phyloP scores from a whole-genome alignment of 2,888 invertebrate species.

The Drosophila limbata region DNA sequence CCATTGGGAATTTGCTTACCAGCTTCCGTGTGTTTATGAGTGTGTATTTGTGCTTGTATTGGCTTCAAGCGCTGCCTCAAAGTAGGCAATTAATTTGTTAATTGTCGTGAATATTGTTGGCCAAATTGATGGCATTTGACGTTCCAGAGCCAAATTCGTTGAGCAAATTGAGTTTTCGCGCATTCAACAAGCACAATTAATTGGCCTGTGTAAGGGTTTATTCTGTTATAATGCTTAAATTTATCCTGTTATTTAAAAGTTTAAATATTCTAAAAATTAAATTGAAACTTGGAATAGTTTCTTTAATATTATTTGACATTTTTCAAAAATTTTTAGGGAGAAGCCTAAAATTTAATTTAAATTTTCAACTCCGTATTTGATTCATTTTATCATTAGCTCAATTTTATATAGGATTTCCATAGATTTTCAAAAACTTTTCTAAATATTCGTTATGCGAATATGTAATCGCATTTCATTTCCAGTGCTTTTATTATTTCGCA shows the following conservation, averaged over 20 bases:
- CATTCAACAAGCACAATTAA: constrained; percentile 33
- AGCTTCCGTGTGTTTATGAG: constrained; percentile 17
- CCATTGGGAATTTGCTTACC: constrained; percentile 66
- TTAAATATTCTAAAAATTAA: not conserved
- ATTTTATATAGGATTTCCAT: too few species aligned
- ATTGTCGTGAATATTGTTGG: constrained; percentile 71
- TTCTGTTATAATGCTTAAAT: not conserved
- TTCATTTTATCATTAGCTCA: too few species aligned
- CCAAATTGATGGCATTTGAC: constrained; percentile 68
- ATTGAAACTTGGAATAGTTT: too few species aligned
- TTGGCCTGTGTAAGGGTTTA: constrained; percentile 26
- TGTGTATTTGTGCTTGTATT: constrained; percentile 17
- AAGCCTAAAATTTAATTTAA: too few species aligned
- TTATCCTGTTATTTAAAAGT: not conserved
- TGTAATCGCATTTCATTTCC: constrained; percentile 1
- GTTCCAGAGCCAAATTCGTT: constrained; percentile 28
- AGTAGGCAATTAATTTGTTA: constrained; percentile 78
- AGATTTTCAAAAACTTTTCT: not conserved
- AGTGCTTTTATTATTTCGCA: not conserved
- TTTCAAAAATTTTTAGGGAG: too few species aligned
- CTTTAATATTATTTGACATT: too few species aligned
- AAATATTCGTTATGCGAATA: not conserved
- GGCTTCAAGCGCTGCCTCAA: constrained; percentile 64
- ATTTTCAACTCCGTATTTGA: too few species aligned
- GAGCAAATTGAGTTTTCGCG: constrained; percentile 64